Conservation (phyloP, 2,113 vertebrate species). For the Mellivora capensis region DNA sequence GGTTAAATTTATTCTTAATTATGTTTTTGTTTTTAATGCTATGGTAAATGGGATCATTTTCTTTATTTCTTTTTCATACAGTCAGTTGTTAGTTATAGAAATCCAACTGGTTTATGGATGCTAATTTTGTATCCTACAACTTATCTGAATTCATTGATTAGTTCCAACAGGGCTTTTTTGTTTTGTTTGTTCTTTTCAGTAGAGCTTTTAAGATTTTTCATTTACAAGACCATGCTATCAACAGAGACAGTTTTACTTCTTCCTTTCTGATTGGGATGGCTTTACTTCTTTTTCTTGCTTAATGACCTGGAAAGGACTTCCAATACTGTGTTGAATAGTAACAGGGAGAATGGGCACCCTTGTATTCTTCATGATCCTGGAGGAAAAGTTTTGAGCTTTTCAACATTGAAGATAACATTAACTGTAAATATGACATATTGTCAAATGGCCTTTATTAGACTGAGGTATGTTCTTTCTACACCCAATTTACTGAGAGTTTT, state of each 20-base stretch:
- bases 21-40: background rate
- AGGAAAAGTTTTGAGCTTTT: background rate
- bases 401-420: background rate
- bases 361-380: background rate
- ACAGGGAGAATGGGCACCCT: background rate
- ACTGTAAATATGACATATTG: background rate
- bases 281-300: background rate
- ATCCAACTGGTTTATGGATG: background rate
- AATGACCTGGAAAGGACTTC: background rate
- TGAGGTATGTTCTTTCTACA: background rate
- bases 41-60: background rate
- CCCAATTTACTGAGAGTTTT: background rate
- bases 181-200: background rate
- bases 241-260: background rate
- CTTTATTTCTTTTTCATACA: background rate
- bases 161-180: background rate
- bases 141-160: background rate
- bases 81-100: background rate
- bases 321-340: background rate
- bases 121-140: background rate
- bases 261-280: background rate
- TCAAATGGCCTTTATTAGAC: background rate
- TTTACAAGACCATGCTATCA: background rate
- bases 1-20: background rate
- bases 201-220: background rate